These are phyloP conservation scores for Euura lappo DNA, from an alignment of 1,140 invertebrate genomes.

Conservation along the genomic window DNA sequence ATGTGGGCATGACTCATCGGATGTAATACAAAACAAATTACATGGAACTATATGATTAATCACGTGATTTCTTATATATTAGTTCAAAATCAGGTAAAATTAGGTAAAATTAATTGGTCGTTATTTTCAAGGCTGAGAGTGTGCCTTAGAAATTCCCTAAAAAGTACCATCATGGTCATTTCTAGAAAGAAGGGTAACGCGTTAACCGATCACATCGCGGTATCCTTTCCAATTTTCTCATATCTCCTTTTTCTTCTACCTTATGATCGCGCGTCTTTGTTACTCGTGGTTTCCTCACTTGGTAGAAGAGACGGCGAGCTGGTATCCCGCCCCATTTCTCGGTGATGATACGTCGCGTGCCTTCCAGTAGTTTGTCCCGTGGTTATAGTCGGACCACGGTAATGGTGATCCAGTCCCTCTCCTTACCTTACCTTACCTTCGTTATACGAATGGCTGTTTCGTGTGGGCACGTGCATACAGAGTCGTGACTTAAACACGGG, in stretches of 20 bases:
- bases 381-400: not conserved
- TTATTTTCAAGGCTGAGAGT: no score
- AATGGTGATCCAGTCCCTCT: constrained; percentile 5
- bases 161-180: not conserved
- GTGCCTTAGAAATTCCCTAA: not conserved
- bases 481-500: no score
- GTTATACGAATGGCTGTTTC: not conserved
- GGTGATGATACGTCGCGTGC: not conserved
- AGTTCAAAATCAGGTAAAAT: no score
- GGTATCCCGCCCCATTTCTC: not conserved
- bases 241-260: constrained; percentile 30
- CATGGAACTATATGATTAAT: no score
- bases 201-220: not conserved
- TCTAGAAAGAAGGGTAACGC: no score
- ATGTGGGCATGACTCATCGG: no score
- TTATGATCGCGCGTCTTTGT: not conserved
- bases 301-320: no score
- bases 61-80: no score
- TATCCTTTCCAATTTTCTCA: not conserved
- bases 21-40: no score
- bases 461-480: no score
- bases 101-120: no score
- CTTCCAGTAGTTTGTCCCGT: not conserved
- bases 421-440: not conserved
- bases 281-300: no score